phyloP scores from a whole-genome alignment of 2,888 invertebrate genomes.

The Acleris emargana region DNA sequence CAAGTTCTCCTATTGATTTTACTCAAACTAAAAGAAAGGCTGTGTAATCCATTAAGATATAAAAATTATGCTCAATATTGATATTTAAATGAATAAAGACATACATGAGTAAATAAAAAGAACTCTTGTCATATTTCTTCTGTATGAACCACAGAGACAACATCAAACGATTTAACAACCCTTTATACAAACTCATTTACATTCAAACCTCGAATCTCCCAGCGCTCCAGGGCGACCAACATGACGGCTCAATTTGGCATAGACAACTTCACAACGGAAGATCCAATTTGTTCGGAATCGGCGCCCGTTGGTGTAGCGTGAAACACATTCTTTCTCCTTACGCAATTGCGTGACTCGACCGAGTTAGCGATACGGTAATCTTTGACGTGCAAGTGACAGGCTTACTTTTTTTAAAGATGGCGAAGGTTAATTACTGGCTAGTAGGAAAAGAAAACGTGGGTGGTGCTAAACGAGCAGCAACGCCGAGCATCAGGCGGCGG shows the following conservation, averaged over 20 bases:
- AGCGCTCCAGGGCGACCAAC: conserved; percentile 25
- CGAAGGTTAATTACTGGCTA: not conserved
- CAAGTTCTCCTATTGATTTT: too few relatives aligned
- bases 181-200: not conserved
- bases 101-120: not conserved
- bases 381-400: conserved; percentile 31
- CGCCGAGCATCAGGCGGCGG: too few relatives aligned
- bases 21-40: too few relatives aligned
- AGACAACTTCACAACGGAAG: conserved; percentile 34
- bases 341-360: conserved; percentile 46
- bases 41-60: too few relatives aligned
- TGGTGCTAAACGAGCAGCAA: too few relatives aligned
- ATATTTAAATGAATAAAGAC: not conserved
- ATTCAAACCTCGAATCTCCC: conserved; percentile 1
- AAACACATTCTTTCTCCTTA: conserved; percentile 49
- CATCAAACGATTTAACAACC: conserved; percentile 1
- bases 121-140: not conserved
- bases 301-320: conserved; percentile 43
- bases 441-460: too few relatives aligned
- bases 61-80: not conserved
- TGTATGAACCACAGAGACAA: not conserved
- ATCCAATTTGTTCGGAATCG: conserved; percentile 42
- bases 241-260: conserved; percentile 32
- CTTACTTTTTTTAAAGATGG: conserved; percentile 7
- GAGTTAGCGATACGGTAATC: conserved; percentile 12